These are phyloP conservation scores for Scaptomyza montana DNA, from an alignment of 1,140 invertebrate genomes.

Conservation along the genomic window DNA sequence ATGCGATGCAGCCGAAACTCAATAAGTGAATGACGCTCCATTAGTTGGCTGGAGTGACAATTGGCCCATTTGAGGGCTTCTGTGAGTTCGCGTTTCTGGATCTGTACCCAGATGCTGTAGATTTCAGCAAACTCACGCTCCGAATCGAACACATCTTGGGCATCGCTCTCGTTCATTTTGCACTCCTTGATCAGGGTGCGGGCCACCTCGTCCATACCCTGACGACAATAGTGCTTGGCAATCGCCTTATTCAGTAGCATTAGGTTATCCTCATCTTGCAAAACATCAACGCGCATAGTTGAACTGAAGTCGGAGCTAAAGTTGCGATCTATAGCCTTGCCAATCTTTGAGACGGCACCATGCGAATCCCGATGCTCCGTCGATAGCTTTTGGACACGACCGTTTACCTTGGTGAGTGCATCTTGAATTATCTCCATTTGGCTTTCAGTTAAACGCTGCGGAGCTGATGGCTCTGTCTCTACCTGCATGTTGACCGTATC, in stretches of 20 bases:
- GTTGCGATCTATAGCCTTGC: slow-evolving; percentile 97
- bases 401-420: slow-evolving; percentile 89
- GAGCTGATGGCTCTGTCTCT: slow-evolving; percentile 68
- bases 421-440: slow-evolving; percentile 89
- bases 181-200: slow-evolving; percentile 92
- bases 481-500: slow-evolving; percentile 74
- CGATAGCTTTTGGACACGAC: slow-evolving; percentile 90
- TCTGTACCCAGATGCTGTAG: slow-evolving; percentile 92
- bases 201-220: slow-evolving; percentile 95
- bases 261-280: slow-evolving; percentile 91
- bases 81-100: slow-evolving; percentile 90
- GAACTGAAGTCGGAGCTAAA: slow-evolving; percentile 96
- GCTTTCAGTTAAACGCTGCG: slow-evolving; percentile 85
- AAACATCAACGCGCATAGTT: slow-evolving; percentile 93
- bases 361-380: slow-evolving; percentile 91
- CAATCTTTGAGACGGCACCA: slow-evolving; percentile 95
- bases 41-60: slow-evolving; percentile 86
- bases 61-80: slow-evolving; percentile 92
- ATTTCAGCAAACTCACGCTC: slow-evolving; percentile 94
- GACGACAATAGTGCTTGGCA: slow-evolving; percentile 97
- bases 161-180: slow-evolving; percentile 87
- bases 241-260: slow-evolving; percentile 96
- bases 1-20: slow-evolving; percentile 93
- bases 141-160: slow-evolving; percentile 83
- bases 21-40: slow-evolving; percentile 89